A percentile compares a stretch with the other conserved stretches of the same genome.
Evolutionary conservation across 2,797 vertebrate genomes (phyloP).

Genomic region (Arctocebus calabarensis): DNA sequence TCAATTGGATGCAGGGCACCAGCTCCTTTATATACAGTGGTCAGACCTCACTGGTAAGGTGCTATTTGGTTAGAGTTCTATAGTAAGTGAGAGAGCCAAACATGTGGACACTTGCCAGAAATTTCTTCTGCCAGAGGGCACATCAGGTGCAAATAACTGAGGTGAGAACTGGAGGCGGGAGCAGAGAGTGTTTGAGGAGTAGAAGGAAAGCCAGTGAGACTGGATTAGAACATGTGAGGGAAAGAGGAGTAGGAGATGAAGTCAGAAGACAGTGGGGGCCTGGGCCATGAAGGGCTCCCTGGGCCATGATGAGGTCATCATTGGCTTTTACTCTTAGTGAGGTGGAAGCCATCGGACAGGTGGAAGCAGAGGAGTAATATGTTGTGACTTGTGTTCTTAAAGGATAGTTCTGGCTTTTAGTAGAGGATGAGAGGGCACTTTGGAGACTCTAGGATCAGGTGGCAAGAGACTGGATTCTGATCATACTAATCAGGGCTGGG

Average conservation of each 20-base stretch:
- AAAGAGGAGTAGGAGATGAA: not conserved
- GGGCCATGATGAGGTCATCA: not conserved
- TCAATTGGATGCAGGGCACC: not conserved
- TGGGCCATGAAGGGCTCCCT: not conserved
- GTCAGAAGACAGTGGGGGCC: not conserved
- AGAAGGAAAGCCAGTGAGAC: not conserved
- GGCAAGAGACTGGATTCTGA: not conserved
- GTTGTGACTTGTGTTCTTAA: not conserved
- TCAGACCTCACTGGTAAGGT: not conserved
- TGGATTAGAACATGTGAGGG: not conserved
- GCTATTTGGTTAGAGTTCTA: conserved; percentile 8
- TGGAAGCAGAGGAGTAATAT: not conserved
- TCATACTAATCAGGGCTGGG: not conserved
- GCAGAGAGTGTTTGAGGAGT: not conserved
- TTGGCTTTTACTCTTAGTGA: not conserved
- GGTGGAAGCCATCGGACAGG: not conserved
- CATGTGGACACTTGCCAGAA: not conserved
- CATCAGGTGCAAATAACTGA: not conserved
- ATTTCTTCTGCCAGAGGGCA: not conserved
- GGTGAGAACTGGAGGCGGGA: not conserved
- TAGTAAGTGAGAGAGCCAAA: not conserved
- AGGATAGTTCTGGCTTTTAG: not conserved
- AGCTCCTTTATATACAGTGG: not conserved
- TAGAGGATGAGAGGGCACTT: not conserved
- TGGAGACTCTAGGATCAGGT: not conserved